Evolutionary conservation across 2,888 invertebrate species (phyloP).

Genomic region (Leistus spinibarbis): DNA sequence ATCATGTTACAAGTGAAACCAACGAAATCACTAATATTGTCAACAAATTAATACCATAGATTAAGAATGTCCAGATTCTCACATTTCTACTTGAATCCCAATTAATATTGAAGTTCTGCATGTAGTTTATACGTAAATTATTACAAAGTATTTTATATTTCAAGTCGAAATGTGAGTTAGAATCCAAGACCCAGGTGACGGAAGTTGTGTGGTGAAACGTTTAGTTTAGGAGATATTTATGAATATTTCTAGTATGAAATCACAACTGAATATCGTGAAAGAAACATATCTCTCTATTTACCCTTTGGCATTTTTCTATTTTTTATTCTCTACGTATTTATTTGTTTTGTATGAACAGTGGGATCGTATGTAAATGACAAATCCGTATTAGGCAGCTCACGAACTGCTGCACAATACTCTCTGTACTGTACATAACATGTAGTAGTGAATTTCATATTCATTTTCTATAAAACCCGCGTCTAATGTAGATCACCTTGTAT

Average conservation of each 20-base stretch:
- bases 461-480: neutral
- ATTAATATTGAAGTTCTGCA: too few relatives aligned
- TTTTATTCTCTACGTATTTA: neutral
- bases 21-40: too few relatives aligned
- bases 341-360: constrained; percentile 40
- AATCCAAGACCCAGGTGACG: too few relatives aligned
- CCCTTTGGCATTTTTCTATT: neutral
- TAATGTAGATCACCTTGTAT: neutral
- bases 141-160: too few relatives aligned
- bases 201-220: too few relatives aligned
- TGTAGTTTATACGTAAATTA: too few relatives aligned
- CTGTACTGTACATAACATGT: constrained; percentile 44
- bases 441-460: neutral
- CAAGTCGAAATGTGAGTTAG: too few relatives aligned
- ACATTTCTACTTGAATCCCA: too few relatives aligned
- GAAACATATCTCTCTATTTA: neutral
- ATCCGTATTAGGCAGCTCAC: constrained; percentile 47
- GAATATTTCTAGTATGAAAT: neutral
- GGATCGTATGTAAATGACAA: constrained; percentile 46
- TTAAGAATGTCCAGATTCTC: too few relatives aligned
- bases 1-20: too few relatives aligned
- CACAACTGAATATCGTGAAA: neutral
- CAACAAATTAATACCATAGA: too few relatives aligned
- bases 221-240: neutral
- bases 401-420: constrained; percentile 45